Conservation (phyloP, 2,888 invertebrate genomes). For the Galerucella pusilla region DNA sequence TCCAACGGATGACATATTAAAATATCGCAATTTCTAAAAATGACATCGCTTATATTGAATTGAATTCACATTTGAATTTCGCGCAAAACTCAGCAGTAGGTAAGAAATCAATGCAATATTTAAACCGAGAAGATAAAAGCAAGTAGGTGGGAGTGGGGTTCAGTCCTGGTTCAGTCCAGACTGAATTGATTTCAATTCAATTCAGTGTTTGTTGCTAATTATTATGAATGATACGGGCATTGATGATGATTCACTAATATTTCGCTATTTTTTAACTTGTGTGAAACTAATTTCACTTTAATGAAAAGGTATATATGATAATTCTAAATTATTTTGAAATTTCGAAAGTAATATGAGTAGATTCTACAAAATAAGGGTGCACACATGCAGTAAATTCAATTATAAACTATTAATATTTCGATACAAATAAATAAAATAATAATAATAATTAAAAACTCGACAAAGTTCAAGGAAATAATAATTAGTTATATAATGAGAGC, state of each 20-base stretch:
- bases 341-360: no score
- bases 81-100: not conserved
- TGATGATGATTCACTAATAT: not conserved
- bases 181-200: not conserved
- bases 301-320: no score
- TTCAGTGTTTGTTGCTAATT: not conserved
- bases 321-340: no score
- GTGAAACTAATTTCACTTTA: no score
- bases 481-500: not conserved
- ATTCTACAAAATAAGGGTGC: no score
- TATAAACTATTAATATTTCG: no score
- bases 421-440: not conserved
- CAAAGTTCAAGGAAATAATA: not conserved
- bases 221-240: not conserved
- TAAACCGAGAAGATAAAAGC: not conserved
- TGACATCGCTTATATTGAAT: constrained; percentile 8
- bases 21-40: not conserved
- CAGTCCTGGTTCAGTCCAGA: constrained; percentile 2
- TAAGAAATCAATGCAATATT: not conserved
- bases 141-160: not conserved
- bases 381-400: no score
- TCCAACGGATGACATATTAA: constrained; percentile 2
- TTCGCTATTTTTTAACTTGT: not conserved
- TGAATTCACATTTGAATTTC: constrained; percentile 12
- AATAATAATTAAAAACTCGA: not conserved